Percentiles rank a stretch among this genome's conserved stretches.
Conservation (phyloP, 2,888 invertebrate genomes). For the Nephrotoma flavescens region DNA sequence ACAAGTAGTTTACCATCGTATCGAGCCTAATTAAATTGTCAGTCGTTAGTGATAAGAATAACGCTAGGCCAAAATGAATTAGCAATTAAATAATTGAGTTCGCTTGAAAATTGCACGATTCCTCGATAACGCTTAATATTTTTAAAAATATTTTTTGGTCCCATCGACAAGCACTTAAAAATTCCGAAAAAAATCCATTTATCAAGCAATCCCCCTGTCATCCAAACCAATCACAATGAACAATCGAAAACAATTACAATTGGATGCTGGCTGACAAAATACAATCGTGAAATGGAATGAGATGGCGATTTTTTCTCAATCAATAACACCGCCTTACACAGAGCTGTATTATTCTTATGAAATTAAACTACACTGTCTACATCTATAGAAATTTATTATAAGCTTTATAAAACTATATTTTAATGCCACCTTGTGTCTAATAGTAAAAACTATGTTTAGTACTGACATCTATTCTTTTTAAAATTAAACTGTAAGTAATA, state of each 20-base stretch:
- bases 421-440: not conserved
- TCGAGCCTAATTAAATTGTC: no score
- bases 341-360: not conserved
- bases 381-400: not conserved
- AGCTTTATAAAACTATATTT: not conserved
- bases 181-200: not conserved
- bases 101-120: no score
- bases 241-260: not conserved
- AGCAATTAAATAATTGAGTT: no score
- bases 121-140: not conserved
- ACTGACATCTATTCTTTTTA: no score
- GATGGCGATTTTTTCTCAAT: not conserved
- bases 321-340: slow-evolving; percentile 3
- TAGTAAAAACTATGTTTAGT: not conserved
- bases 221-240: not conserved
- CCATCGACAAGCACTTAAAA: not conserved
- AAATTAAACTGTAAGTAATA: no score
- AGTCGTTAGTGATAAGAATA: no score
- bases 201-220: not conserved
- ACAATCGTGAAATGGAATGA: not conserved
- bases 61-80: no score
- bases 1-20: no score
- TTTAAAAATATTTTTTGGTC: not conserved
- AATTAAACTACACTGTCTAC: not conserved
- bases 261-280: not conserved